A percentile compares a stretch with the other conserved stretches of the same genome.
These are phyloP conservation scores for Oxyura jamaicensis DNA, from an alignment of 2,113 vertebrate genomes.

Conservation along the genomic window DNA sequence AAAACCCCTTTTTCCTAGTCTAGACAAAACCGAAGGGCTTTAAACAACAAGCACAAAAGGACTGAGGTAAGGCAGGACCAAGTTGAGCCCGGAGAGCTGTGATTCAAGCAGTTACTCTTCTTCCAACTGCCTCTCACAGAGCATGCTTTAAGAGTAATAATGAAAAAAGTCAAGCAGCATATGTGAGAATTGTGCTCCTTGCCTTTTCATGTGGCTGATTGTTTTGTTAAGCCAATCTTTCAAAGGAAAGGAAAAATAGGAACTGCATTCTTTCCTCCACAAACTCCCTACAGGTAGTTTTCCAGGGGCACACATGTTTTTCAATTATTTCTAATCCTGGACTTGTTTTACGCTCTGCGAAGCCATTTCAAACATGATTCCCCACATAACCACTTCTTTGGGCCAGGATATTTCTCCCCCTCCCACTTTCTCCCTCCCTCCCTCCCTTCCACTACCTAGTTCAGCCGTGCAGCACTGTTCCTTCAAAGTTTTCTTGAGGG, in stretches of 20 bases:
- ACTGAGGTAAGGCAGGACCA: background rate
- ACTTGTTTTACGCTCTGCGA: background rate
- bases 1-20: background rate
- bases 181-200: background rate
- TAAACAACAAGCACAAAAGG: background rate
- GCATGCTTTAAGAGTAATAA: background rate
- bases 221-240: background rate
- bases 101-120: background rate
- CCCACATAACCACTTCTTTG: background rate
- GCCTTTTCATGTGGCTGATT: background rate
- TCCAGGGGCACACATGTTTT: background rate
- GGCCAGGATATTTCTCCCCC: background rate
- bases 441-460: background rate
- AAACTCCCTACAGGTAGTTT: background rate
- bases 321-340: background rate
- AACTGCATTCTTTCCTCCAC: background rate
- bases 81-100: background rate
- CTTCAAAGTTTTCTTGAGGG: conserved; percentile 34
- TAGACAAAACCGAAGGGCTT: background rate
- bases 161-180: background rate
- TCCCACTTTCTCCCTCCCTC: background rate
- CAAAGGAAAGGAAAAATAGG: background rate
- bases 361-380: background rate
- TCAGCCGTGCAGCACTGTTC: conserved; percentile 6
- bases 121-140: background rate